Conservation (phyloP, 2,888 invertebrate genomes). For the Microplitis manilae region DNA sequence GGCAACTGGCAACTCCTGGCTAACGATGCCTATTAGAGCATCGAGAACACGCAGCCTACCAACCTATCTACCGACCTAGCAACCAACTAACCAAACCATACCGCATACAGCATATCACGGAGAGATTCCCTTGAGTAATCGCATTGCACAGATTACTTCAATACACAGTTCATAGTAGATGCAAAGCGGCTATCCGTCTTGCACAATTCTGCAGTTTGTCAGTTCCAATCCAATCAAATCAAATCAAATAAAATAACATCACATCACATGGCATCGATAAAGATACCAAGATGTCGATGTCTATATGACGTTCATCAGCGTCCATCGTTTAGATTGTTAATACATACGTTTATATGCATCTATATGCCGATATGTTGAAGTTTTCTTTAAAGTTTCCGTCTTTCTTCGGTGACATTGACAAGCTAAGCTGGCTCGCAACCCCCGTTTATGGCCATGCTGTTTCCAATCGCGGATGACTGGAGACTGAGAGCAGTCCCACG, state of each 20-base stretch:
- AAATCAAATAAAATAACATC: conserved; percentile 65
- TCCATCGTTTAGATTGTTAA: conserved; percentile 43
- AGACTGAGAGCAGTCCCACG: not conserved
- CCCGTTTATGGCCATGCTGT: conserved; percentile 15
- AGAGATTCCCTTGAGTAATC: conserved; percentile 64
- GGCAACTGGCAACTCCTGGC: conserved; percentile 39
- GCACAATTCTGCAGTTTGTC: conserved; percentile 68
- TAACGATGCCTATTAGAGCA: conserved; percentile 70
- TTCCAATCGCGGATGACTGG: not conserved
- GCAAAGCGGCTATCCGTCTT: conserved; percentile 69
- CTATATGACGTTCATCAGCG: conserved; percentile 56
- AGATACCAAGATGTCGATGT: conserved; percentile 47
- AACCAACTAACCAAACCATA: conserved; percentile 32
- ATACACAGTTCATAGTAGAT: conserved; percentile 46
- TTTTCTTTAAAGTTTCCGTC: not conserved
- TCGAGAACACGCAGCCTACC: conserved; percentile 46
- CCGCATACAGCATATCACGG: conserved; percentile 18
- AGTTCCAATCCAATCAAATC: conserved; percentile 62
- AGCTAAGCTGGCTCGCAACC: not conserved
- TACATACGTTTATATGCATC: not conserved
- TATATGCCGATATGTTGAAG: not conserved
- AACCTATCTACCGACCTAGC: conserved; percentile 46
- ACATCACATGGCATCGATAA: not conserved
- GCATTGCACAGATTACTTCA: conserved; percentile 62
- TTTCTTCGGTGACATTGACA: not conserved